Evolutionary conservation across 2,113 vertebrate species (phyloP), one percentile per base, ranked within the genome.

Genomic region (Tretioscincus oriximinensis): DNA sequence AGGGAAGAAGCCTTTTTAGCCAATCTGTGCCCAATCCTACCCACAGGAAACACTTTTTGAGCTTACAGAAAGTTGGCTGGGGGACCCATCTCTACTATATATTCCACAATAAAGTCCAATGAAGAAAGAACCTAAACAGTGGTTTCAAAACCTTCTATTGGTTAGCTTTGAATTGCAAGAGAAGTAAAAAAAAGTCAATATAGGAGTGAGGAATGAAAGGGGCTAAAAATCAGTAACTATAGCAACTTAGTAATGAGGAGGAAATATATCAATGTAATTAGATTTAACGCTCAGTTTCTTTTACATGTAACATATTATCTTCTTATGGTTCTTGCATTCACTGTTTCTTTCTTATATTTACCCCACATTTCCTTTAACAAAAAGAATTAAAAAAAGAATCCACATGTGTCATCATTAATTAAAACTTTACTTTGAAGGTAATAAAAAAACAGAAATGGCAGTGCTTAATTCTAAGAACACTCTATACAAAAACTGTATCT

Each of bases 201-300:
- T 26, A 76, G 58, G 60, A 78, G 68, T 82, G 77, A 12, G 2
- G 2, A 41, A 29, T n/a, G 69, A 26, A 84, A 86, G 63, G 67
- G 76, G 77, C 69, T 61, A 73, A 72, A 66, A 58, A 65, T 47
- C 7, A 81, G 22, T 1, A 20, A 35, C 49, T 68, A 75, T 24
- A 92, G 81, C 47, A 61, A 18, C 35, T 21, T 77, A 31, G 71
- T 71, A 29, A 49, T 35, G 24, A 14, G 31, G 47, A 58, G 47
- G 58, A 28, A 82, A 80, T 54, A 58, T n/a, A 6, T 45, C 64
- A 88, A 45, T 78, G 63, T 81, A 77, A 84, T 84, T 81, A 78
- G 60, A 83, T 12, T 64, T 10, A 28, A 21, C n/a, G 77, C 72
- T 76, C 47, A 35, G 24, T 24, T 76, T 35, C 67, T 79, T 58